Evolutionary conservation across 2,888 invertebrate genomes (phyloP).

Genomic region (Stenoptilia bipunctidactyla): DNA sequence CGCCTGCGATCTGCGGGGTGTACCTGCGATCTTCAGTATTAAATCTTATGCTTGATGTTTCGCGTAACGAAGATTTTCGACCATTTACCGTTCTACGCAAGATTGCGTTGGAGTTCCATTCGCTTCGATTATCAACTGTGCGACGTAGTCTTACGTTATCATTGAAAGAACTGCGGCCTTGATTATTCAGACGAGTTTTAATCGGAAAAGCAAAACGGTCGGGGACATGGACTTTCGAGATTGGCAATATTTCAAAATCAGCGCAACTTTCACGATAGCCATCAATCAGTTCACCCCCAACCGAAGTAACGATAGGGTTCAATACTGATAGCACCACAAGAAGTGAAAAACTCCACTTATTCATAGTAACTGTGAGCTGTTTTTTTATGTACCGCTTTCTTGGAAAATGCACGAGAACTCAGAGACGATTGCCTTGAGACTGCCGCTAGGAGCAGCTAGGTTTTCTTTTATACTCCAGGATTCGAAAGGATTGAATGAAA

Average conservation of each 20-base stretch:
- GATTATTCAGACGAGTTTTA: too few species aligned
- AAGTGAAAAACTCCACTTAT: conserved; percentile 61
- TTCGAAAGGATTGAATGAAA: conserved; percentile 34
- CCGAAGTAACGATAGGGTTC: conserved; percentile 42
- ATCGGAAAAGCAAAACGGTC: too few species aligned
- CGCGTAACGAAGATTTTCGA: too few species aligned
- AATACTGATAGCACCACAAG: conserved; percentile 51
- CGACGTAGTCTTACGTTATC: too few species aligned
- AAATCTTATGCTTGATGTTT: too few species aligned
- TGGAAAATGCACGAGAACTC: conserved; percentile 25
- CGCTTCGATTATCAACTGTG: too few species aligned
- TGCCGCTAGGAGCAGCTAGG: conserved; percentile 24
- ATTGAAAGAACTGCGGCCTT: too few species aligned
- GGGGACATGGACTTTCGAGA: too few species aligned
- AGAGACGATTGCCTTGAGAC: conserved; percentile 41
- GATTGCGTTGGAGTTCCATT: too few species aligned
- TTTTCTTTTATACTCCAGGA: conserved; percentile 41
- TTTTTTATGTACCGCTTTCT: conserved; percentile 23
- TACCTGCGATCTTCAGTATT: too few species aligned
- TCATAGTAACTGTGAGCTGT: conserved; percentile 49
- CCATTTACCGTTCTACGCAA: too few species aligned
- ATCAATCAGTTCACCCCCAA: conserved; percentile 46
- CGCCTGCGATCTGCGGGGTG: too few species aligned
- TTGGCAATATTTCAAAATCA: not conserved
- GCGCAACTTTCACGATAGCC: conserved; percentile 46